Evolutionary conservation across 2,113 vertebrate species (phyloP), one percentile per base, ranked within the genome.

Genomic region (Carassius carassius): DNA sequence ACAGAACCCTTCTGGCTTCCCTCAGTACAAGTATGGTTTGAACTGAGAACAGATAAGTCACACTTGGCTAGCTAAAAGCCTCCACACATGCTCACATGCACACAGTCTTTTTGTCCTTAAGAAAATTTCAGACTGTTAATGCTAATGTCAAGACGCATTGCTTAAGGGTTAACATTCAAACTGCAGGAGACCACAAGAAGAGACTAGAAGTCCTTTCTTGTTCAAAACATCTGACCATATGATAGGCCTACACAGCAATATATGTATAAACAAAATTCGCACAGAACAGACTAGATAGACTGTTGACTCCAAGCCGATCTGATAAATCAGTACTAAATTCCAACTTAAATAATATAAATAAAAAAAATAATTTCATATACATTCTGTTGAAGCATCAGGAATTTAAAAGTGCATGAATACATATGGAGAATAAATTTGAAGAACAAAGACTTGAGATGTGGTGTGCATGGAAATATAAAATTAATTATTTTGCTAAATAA

Each of bases 41-140:
- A 87, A 77, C 86, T 90, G 86, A 78, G 81, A 89, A 84, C 23
- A 81, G 90, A 90, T 92, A 90, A 88, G 89, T 93, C 92, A 90
- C 90, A 88, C 90, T 92, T 89, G 91, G 76, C 89, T 92, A 83
- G 84, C 72, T 72, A 77, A 78, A 29, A 88, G 75, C 78, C 51
- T 69, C 87, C 47, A 16, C 29, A 10, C 14, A 67, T 35, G 58
- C 41, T 47, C 17, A 4, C 14, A 11, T 19, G 19, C 41, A 58
- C 56, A 16, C 13, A 49, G 5, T 47, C 21, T 23, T 47, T 73
- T 4, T 74, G 41, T 23, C 44, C 44, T 75, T 51, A 51, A 51
- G 6, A 25, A 75, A 1, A 9, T 51, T 49, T 74, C 23, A 10
- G 44, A 25, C n/a, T 49, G 23, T 25, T 74, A 25, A 47, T 74